Base-by-base conservation (phyloP, 2,797 vertebrate genomes). In the Huso huso region DNA sequence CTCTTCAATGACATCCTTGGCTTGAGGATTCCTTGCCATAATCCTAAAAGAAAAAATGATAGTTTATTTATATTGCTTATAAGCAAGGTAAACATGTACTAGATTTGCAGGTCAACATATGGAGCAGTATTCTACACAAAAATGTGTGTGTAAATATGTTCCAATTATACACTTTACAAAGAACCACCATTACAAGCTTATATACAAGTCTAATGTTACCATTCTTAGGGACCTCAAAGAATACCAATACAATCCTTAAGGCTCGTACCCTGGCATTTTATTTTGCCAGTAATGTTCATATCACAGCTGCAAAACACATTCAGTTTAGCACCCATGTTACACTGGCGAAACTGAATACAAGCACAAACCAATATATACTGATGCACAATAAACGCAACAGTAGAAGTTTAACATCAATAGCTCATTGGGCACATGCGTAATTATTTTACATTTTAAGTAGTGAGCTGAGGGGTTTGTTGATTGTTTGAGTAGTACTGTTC, bases 1-100 rank as follows among this genome's bases (percentile, higher is more conserved):
- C 68, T 99, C 96, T 75, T 99, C 95, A 62, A 99, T 97, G 74
- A 99, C 94, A 78, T 99, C 97, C 87, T 99, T 99, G 76, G 97
- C 97, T 88, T 99, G 95, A 77, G 15, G 97, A 99, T 79, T 99
- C 97, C 81, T 99, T 99, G 89, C 96, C 97, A 73, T 99, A 99
- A 78, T 99, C 97, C 97, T 99, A 83, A 48, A 18, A 18, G 15
- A 37, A 37, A 37, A 37, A 37, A 37, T 37, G 23, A 37, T 37
- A 2, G 23, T 37, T 37, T 37, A 37, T 37, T 3, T 37, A 37
- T 37, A 37, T 37, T 37, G 23, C 4, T 37, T 37, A 37, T 37
- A 37, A 37, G 23, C 23, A 37, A 37, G 23, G 0, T 2, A 37
- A 3, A 37, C 23, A 37, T 37, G 23, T 37, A 37, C 23, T 18